Evolutionary conservation across 2,888 invertebrate species (phyloP), one percentile per base, ranked within the genome.

Genomic region (Conistra vaccinii): DNA sequence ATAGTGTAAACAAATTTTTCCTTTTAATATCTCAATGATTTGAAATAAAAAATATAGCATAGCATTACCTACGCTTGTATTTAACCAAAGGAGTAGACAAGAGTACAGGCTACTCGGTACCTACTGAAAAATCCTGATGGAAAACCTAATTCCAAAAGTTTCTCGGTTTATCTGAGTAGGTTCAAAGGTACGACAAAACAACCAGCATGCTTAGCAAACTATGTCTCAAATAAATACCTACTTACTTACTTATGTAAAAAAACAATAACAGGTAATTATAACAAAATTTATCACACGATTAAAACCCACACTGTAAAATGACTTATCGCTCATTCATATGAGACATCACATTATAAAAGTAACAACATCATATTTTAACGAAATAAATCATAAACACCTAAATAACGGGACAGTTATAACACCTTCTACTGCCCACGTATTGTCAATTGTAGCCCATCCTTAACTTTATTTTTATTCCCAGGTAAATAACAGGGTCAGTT

Each of bases 401-500:
- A 61, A 61, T 80, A 83, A 79, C 53, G 26, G 60, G 60, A 81
- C 66, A 76, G 62, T 70, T 76, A 60, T 70, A 84, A 71, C 75
- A 75, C 45, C 66, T 67, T 68, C 57, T 84, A 39, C 82, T 58
- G 20, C 83, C 83, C 85, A 85, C 83, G 73, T 66, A n/a, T 23
- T 5, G 17, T 45, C 48, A 48, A 48, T 35, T 35, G 42, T 55
- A 42, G 66, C 53, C 75, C 70, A 73, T 85, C 69, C 73, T 73
- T 66, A 53, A 71, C 53, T 72, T 67, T 12, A 75, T 35, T 84
- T 72, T 62, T 39, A 63, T 83, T 83, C 85, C 83, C 82, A 85
- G 73, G 60, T 45, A 55, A 70, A 57, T 51, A 83, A 78, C 73
- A 86, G 81, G 88, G 88, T 88, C 88, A 87, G 32, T 69, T 74